Percentiles rank a stretch among this genome's conserved stretches.
Conservation (phyloP, 2,113 vertebrate genomes). For the Abramis brama region DNA sequence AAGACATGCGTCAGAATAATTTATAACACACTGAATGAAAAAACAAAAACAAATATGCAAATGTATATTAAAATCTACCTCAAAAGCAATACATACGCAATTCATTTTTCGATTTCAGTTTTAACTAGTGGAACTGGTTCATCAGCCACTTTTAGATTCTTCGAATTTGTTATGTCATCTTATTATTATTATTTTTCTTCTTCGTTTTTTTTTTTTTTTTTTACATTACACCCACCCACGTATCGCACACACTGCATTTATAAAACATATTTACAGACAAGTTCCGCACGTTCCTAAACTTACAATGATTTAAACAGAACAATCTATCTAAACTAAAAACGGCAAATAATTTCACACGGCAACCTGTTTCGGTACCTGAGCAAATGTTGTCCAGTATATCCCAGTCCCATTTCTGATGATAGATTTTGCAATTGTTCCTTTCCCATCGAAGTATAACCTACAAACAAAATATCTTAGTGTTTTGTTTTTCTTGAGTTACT, state of each 20-base stretch:
- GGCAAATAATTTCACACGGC: not conserved
- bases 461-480: not conserved
- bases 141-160: not conserved
- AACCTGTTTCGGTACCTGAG: slow-evolving; percentile 47
- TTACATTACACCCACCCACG: not conserved
- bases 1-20: not conserved
- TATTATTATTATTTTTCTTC: not conserved
- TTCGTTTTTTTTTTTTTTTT: not conserved
- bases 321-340: not conserved
- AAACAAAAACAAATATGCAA: not conserved
- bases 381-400: slow-evolving; percentile 35
- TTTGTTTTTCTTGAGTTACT: slow-evolving; percentile 35
- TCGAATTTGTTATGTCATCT: not conserved
- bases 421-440: slow-evolving; percentile 35
- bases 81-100: not conserved
- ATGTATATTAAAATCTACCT: not conserved
- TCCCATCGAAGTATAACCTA: slow-evolving; percentile 30
- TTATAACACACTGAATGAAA: not conserved
- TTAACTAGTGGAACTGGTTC: not conserved
- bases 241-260: not conserved
- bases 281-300: not conserved
- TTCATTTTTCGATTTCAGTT: not conserved
- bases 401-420: slow-evolving; percentile 26
- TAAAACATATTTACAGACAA: slow-evolving; percentile 14
- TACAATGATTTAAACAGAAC: not conserved